Percentiles rank a stretch among this genome's conserved stretches.
Conservation (phyloP, 37 sponge, comb jelly and placozoan species). For the Tethya wilhelma region DNA sequence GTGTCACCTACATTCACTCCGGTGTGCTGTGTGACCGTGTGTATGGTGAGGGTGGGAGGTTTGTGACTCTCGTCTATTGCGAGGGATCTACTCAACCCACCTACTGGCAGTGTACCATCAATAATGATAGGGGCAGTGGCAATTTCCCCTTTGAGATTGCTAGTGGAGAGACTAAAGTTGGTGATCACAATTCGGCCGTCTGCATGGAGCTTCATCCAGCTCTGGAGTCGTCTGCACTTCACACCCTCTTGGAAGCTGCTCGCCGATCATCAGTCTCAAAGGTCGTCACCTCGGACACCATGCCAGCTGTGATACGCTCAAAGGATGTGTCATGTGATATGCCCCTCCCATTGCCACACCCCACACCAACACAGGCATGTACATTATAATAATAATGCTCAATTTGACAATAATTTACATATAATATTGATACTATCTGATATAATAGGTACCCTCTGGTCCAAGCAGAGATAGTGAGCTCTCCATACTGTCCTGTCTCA, state of each 20-base stretch:
- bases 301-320: background rate
- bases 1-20: slow-evolving; percentile 51
- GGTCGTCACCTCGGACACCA: background rate
- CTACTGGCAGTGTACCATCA: slow-evolving; percentile 1
- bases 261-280: slow-evolving; percentile 4
- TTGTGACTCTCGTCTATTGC: slow-evolving; percentile 21
- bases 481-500: slow-evolving; percentile 11
- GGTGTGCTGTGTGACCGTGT: slow-evolving; percentile 43
- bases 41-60: slow-evolving; percentile 28
- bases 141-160: background rate
- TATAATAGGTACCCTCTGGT: background rate
- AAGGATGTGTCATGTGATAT: slow-evolving; percentile 6
- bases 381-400: background rate
- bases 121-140: background rate
- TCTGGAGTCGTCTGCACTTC: slow-evolving; percentile 18
- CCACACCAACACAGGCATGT: slow-evolving; percentile 23
- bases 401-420: background rate
- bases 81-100: slow-evolving; percentile 14
- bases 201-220: slow-evolving; percentile 12
- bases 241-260: slow-evolving; percentile 30
- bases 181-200: background rate
- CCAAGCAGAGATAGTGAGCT: slow-evolving; percentile 8
- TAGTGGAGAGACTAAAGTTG: slow-evolving; percentile 1
- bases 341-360: slow-evolving; percentile 24
- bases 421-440: background rate